phyloP scores from a whole-genome alignment of 2,797 vertebrate species.

The Geotrypetes seraphini region DNA sequence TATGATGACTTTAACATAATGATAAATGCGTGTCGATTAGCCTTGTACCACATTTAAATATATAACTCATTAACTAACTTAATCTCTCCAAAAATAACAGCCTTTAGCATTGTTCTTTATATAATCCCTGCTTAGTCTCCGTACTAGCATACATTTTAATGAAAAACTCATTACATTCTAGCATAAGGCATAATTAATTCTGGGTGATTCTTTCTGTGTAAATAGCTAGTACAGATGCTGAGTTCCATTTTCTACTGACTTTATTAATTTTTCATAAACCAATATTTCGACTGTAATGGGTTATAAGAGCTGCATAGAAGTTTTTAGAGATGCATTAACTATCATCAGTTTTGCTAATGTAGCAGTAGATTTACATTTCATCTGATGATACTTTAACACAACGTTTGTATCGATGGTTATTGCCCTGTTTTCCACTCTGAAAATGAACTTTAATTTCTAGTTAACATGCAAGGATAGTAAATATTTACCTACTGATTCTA shows the following conservation, averaged over 20 bases:
- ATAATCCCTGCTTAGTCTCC: constrained; percentile 45
- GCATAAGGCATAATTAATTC: constrained; percentile 50
- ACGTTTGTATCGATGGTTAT: constrained; percentile 8
- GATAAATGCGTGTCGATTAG: constrained; percentile 26
- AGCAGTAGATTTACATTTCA: constrained; percentile 17
- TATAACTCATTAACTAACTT: constrained; percentile 43
- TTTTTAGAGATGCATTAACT: constrained; percentile 39
- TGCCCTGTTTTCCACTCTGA: constrained; percentile 1
- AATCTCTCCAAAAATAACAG: constrained; percentile 32
- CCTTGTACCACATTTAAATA: constrained; percentile 34
- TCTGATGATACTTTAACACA: constrained; percentile 6
- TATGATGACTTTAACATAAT: constrained; percentile 2
- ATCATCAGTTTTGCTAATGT: constrained; percentile 23
- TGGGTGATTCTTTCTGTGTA: constrained; percentile 29
- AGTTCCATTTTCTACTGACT: constrained; percentile 40
- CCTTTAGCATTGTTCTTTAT: constrained; percentile 37
- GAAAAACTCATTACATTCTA: constrained; percentile 49
- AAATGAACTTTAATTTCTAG: constrained; percentile 2
- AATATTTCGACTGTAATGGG: constrained; percentile 40
- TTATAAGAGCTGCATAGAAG: constrained; percentile 36
- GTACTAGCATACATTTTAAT: constrained; percentile 46
- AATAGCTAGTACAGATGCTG: constrained; percentile 39
- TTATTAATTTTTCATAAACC: constrained; percentile 52
- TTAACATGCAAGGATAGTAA: constrained; percentile 10
- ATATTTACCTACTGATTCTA: constrained; percentile 13